Percentiles rank a stretch among this genome's conserved stretches.
Evolutionary conservation across 30 jellyfish, hydroid and myxozoan genomes (phyloP).

Genomic region (Pelagia noctiluca): DNA sequence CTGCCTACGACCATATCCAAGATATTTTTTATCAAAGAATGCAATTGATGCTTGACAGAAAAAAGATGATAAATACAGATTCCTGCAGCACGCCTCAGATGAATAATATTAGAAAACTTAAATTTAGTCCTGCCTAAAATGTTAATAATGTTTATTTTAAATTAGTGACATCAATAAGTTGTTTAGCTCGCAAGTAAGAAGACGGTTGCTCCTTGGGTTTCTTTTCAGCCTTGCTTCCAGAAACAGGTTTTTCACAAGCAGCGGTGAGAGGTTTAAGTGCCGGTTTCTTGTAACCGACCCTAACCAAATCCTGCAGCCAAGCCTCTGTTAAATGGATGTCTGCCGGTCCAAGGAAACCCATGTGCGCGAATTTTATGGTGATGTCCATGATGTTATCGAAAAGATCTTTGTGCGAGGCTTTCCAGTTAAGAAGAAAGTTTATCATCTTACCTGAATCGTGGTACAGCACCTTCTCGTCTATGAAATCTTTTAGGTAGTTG

Average conservation of each 20-base stretch:
- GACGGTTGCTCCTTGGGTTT: constrained; percentile 91
- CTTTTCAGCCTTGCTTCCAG: constrained; percentile 33
- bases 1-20: no score
- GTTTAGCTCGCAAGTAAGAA: constrained; percentile 74
- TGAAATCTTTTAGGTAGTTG: constrained; percentile 80
- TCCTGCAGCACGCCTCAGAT: no score
- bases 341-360: constrained; percentile 75
- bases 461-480: constrained; percentile 87
- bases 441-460: constrained; percentile 74
- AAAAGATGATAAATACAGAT: no score
- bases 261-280: constrained; percentile 41
- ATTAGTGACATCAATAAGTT: constrained; percentile 70
- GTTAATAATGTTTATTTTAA: not conserved
- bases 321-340: constrained; percentile 90
- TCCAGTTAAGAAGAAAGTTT: constrained; percentile 81
- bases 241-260: constrained; percentile 60
- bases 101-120: not conserved
- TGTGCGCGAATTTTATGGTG: constrained; percentile 74
- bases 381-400: constrained; percentile 84
- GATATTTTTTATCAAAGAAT: no score
- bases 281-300: constrained; percentile 90
- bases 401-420: constrained; percentile 55
- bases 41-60: no score
- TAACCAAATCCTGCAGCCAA: constrained; percentile 87
- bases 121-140: not conserved